Base-by-base conservation (phyloP, 2,888 invertebrate genomes). In the Polymixis lichenea region DNA sequence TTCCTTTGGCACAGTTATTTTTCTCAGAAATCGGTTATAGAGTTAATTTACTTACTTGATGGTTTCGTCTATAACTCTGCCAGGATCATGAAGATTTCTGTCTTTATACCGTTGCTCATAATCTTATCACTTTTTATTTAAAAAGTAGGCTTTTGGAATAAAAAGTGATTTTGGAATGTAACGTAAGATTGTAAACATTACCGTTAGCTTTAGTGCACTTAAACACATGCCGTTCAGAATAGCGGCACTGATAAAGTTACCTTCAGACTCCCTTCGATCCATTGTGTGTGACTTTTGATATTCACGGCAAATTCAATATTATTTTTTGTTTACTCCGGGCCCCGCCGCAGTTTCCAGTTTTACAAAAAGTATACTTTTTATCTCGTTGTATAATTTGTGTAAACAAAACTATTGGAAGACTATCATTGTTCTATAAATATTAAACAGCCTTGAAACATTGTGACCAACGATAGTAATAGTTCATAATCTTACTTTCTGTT, bases 121-220 rank as follows among this genome's bases (percentile, higher is more conserved):
- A 28, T 65, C 0, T 22, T 38, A 43, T 25, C n/a, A 32, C 49
- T 46, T 56, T 46, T 56, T 9, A 53, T 58, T 32, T 19, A 8
- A 15, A 28, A 72, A 43, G 4, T 13, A 13, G 66, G 61, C 25
- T 61, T 67, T 83, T 61, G 51, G 19, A 28, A 28, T n/a, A 28
- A n/a, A 62, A 67, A 8, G 28, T 46, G 28, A 61, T n/a, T n/a
- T n/a, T n/a, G n/a, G n/a, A n/a, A n/a, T n/a, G n/a, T n/a, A n/a
- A n/a, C n/a, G n/a, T n/a, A n/a, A n/a, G n/a, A n/a, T n/a, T n/a
- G n/a, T n/a, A n/a, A n/a, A n/a, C n/a, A n/a, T 65, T 69, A 56
- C 78, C 72, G 78, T 78, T 81, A 78, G 38, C 28, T 67, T 77
- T 25, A 67, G 28, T 46, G 25, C 61, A 75, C 53, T 67, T 53